Conservation (phyloP, 1,140 invertebrate species). For the Cherax destructor region DNA sequence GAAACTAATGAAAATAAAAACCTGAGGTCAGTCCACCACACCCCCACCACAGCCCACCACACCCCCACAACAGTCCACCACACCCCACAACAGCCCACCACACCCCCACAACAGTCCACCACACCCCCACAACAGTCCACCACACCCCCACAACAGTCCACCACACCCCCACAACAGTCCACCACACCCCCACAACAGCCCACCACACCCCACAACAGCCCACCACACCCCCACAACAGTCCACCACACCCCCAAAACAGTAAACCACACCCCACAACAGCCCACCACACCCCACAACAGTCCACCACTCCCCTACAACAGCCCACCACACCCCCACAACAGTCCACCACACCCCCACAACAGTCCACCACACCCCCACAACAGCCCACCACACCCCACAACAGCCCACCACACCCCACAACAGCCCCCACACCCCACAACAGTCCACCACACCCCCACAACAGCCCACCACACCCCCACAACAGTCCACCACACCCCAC, state of each 20-base stretch:
- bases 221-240: neutral
- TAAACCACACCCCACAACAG: too few species aligned
- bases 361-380: neutral
- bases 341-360: neutral
- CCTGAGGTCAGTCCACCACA: too few species aligned
- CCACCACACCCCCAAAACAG: neutral
- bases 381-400: neutral
- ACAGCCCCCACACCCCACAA: neutral
- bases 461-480: neutral
- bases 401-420: too few species aligned
- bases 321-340: too few species aligned
- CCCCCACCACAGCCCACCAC: too few species aligned
- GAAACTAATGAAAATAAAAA: too few species aligned
- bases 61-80: neutral
- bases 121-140: neutral
- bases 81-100: neutral
- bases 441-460: neutral
- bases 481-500: too few species aligned
- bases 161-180: neutral
- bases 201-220: neutral
- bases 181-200: too few species aligned
- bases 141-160: too few species aligned
- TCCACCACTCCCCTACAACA: neutral
- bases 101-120: neutral
- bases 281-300: neutral